A percentile compares a stretch with the other conserved stretches of the same genome.
phyloP scores from a whole-genome alignment of 2,113 vertebrate species.

The Pimephales promelas region DNA sequence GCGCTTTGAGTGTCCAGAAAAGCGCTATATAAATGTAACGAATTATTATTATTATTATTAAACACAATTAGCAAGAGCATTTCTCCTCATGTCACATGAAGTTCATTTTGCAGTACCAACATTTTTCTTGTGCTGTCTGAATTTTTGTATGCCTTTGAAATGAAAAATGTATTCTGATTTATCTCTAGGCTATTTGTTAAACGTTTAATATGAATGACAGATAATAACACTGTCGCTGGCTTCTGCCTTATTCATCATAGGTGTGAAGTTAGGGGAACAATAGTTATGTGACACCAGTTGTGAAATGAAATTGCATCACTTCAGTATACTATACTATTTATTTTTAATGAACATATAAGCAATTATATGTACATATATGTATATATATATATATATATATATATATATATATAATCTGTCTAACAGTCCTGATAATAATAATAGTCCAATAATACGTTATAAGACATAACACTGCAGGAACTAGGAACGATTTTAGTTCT shows the following conservation, averaged over 20 bases:
- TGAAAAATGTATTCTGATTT: background rate
- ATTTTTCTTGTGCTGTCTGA: background rate
- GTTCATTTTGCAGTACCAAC: background rate
- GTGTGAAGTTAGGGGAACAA: background rate
- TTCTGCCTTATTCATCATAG: background rate
- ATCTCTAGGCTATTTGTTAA: background rate
- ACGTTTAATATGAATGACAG: background rate
- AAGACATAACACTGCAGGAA: too few species aligned
- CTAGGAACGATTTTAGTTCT: too few species aligned
- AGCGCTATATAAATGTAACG: too few species aligned
- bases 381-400: too few species aligned
- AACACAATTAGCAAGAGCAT: constrained; percentile 3
- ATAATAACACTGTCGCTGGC: background rate
- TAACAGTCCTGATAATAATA: too few species aligned
- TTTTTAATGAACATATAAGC: too few species aligned
- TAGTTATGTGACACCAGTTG: background rate
- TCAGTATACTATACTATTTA: too few species aligned
- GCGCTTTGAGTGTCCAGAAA: too few species aligned
- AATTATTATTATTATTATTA: too few species aligned
- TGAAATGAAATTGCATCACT: background rate
- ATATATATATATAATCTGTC: too few species aligned
- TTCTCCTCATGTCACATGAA: constrained; percentile 1
- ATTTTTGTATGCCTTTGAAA: background rate
- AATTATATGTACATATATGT: too few species aligned
- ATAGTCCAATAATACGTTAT: too few species aligned